Conservation (phyloP, 2,888 invertebrate genomes). For the Malacosoma neustria region DNA sequence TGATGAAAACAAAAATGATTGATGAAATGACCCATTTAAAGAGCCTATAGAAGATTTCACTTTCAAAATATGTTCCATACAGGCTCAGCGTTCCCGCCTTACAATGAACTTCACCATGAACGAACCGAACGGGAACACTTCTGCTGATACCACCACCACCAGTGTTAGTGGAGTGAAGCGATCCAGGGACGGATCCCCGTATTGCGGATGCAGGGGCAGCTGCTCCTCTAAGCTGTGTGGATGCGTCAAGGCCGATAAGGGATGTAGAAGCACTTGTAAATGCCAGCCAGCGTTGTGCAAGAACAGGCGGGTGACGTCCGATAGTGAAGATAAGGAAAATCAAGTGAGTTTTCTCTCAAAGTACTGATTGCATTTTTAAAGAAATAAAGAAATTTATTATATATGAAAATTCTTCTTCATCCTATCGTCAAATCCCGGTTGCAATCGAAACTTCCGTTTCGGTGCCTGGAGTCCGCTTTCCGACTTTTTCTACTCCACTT, state of each 20-base stretch:
- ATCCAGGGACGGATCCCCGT: conserved; percentile 70
- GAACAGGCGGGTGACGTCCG: conserved; percentile 33
- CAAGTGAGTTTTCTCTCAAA: no score
- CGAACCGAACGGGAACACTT: not conserved
- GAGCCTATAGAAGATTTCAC: no score
- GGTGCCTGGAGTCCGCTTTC: no score
- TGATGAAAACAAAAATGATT: no score
- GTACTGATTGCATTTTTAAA: no score
- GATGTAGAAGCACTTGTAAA: conserved; percentile 66
- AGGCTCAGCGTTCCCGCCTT: conserved; percentile 52
- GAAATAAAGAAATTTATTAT: no score
- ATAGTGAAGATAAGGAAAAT: conserved; percentile 57
- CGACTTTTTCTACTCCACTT: no score
- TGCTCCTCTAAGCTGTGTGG: conserved; percentile 76
- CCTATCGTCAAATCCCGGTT: no score
- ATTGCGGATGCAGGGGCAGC: conserved; percentile 76
- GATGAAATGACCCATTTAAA: no score
- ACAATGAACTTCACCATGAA: conserved; percentile 51
- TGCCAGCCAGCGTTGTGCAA: conserved; percentile 63
- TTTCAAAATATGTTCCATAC: no score
- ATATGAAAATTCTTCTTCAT: no score
- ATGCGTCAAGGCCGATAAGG: conserved; percentile 66
- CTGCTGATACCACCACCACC: conserved; percentile 9
- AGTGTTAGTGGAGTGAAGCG: conserved; percentile 50
- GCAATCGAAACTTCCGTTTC: no score